These are phyloP conservation scores for Enteromius afrohamiltoni DNA, from an alignment of 2,797 vertebrate genomes.

Conservation along the genomic window DNA sequence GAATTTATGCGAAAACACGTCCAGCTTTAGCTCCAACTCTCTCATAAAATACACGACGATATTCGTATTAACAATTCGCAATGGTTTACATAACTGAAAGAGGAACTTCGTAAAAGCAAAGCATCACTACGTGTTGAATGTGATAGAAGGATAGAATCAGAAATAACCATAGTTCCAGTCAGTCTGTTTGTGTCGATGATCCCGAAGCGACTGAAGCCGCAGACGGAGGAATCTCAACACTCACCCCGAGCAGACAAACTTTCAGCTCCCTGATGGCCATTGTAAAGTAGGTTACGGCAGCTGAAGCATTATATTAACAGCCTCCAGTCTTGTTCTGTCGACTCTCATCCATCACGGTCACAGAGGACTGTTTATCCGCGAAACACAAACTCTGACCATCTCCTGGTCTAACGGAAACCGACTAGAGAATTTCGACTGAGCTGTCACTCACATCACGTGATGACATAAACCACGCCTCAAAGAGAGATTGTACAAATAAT, in stretches of 20 bases:
- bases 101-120: neutral
- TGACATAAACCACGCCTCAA: conserved; percentile 14
- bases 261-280: conserved; percentile 98
- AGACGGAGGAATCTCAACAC: conserved; percentile 70
- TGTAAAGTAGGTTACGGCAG: conserved; percentile 33
- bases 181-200: neutral
- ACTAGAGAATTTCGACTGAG: conserved; percentile 49
- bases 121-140: neutral
- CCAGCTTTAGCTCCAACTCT: neutral
- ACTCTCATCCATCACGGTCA: conserved; percentile 65
- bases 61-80: neutral
- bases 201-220: conserved; percentile 49
- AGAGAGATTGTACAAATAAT: neutral
- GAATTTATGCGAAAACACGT: conserved; percentile 3
- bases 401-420: conserved; percentile 66
- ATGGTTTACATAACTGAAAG: neutral
- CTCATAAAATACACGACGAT: neutral
- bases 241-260: conserved; percentile 97
- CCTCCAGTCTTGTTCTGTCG: conserved; percentile 52
- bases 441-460: conserved; percentile 64
- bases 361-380: conserved; percentile 49
- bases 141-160: neutral
- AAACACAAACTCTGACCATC: conserved; percentile 67
- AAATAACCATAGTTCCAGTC: neutral
- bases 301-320: conserved; percentile 63